Percentiles rank a stretch among this genome's conserved stretches.
Conservation (phyloP, 2,797 vertebrate species). For the Adelosebastes latens region DNA sequence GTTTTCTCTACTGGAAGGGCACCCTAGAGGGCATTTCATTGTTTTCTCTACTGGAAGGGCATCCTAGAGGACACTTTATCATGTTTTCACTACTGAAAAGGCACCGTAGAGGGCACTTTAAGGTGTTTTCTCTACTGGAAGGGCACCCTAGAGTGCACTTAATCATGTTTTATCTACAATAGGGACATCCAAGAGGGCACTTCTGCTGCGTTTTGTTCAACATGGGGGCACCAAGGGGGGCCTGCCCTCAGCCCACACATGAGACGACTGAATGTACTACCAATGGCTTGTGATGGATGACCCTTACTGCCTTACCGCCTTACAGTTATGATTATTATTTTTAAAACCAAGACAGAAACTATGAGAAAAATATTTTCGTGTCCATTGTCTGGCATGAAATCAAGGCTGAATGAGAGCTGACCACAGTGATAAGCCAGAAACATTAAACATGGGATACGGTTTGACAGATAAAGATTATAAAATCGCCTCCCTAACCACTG, state of each 20-base stretch:
- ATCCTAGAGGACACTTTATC: too few species aligned
- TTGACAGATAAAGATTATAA: conserved; percentile 50
- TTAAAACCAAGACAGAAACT: conserved; percentile 48
- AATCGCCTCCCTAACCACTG: conserved; percentile 41
- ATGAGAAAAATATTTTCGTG: conserved; percentile 50
- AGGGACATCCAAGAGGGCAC: too few species aligned
- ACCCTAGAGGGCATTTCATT: too few species aligned
- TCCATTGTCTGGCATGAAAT: conserved; percentile 42
- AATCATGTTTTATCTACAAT: too few species aligned
- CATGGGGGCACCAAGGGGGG: too few species aligned
- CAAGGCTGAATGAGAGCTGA: conserved; percentile 27
- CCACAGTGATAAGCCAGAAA: conserved; percentile 63
- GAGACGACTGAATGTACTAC: background rate
- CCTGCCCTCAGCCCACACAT: conserved; percentile 20
- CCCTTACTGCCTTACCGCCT: conserved; percentile 22
- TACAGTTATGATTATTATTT: conserved; percentile 43
- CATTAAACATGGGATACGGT: conserved; percentile 55
- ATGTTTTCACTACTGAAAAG: too few species aligned
- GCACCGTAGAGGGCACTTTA: too few species aligned
- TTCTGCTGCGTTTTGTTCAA: too few species aligned
- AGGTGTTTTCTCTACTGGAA: too few species aligned
- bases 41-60: too few species aligned
- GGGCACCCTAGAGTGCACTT: too few species aligned
- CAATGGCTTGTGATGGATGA: conserved; percentile 34
- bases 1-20: too few species aligned